Evolutionary conservation across 2,113 vertebrate genomes (phyloP), one percentile per base, ranked within the genome.

Genomic region (Proterorhinus semilunaris): DNA sequence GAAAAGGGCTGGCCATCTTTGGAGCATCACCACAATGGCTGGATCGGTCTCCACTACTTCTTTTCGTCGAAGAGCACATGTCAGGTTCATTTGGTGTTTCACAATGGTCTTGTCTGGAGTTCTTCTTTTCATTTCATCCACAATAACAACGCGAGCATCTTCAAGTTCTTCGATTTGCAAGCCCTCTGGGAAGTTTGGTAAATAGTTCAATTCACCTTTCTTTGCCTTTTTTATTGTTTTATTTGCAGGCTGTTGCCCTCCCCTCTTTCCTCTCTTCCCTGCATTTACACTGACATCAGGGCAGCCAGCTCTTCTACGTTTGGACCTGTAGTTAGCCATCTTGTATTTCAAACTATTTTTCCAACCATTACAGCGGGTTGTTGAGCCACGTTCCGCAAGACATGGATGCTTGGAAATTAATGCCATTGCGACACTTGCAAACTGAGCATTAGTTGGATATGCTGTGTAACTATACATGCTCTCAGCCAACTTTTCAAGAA

Each of bases 111-210:
- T 44, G 49, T 55, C 15, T 62, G 65, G 65, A 45, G 9, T 53
- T 51, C 11, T 62, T 44, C 62, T 74, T 10, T 67, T 17, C 47
- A 72, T 66, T 66, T 66, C 63, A 51, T 72, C 8, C 45, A 72
- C 47, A n/a, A 72, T 49, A 11, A 50, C 54, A 16, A 61, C 58
- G 52, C 53, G 1, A 42, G 54, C 47, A 0, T 6, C 61, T 13
- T 71, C 61, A 5, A 55, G 49, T 36, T 11, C 42, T 46, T 10
- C 43, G 11, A n/a, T 16, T 44, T 72, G 13, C 17, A 58, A 50
- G 10, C 71, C 63, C 4, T 72, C 70, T 1, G 47, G 63, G 57
- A 65, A 66, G 46, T 72, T 53, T 9, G 54, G 70, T 15, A 65
- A 55, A 36, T 42, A 72, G 45, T 72, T 58, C 1, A 50, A 5